A percentile compares a stretch with the other conserved stretches of the same genome.
These are phyloP conservation scores for Drosophila tani DNA, from an alignment of 1,140 invertebrate genomes.

Conservation along the genomic window DNA sequence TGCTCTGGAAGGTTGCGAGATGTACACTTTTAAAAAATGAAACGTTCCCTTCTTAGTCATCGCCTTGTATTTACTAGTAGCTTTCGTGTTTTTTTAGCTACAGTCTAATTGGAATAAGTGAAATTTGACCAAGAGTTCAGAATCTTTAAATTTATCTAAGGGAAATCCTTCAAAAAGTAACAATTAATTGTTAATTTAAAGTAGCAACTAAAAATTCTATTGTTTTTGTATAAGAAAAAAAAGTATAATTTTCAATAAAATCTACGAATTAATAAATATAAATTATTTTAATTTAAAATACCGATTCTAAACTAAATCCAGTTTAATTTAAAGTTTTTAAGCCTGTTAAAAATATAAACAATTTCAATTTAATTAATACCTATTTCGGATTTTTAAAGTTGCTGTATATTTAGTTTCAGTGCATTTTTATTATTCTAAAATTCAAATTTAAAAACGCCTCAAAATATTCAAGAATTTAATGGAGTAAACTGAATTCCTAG, in stretches of 20 bases:
- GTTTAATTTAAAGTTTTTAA: too few species aligned
- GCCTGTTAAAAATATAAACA: too few species aligned
- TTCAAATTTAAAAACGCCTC: background rate
- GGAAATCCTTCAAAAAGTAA: background rate
- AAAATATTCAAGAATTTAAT: background rate
- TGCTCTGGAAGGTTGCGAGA: constrained; percentile 26
- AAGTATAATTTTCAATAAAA: too few species aligned
- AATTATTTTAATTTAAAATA: too few species aligned
- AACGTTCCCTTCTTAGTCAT: constrained; percentile 34
- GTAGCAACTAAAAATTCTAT: background rate
- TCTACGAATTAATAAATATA: too few species aligned
- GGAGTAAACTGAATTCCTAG: background rate
- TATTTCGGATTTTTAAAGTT: too few species aligned
- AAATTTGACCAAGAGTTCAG: background rate
- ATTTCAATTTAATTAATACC: too few species aligned
- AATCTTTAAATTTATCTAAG: background rate
- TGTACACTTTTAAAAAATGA: constrained; percentile 17
- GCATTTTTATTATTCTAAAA: background rate
- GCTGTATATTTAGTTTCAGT: background rate
- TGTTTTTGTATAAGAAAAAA: too few species aligned
- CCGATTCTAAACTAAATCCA: too few species aligned
- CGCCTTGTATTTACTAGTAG: constrained; percentile 4
- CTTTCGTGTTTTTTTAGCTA: background rate
- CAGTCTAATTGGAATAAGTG: background rate
- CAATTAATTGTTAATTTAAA: too few species aligned